phyloP scores from a whole-genome alignment of 2,888 invertebrate genomes.

The Buathra laborator region DNA sequence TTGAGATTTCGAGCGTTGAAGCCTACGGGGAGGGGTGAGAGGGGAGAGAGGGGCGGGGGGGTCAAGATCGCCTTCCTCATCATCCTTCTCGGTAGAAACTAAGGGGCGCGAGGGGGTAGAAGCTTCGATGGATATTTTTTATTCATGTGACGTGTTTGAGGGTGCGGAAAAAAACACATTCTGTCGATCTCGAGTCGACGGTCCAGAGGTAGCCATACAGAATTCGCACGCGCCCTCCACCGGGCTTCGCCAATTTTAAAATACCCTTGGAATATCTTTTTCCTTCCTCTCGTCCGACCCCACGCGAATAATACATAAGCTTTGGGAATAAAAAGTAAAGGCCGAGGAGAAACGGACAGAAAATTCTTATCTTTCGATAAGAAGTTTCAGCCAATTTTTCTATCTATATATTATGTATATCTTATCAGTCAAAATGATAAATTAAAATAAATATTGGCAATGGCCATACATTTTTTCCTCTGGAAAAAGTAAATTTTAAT shows the following conservation, averaged over 20 bases:
- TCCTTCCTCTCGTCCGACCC: conserved; percentile 16
- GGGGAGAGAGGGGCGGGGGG: too few relatives aligned
- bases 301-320: conserved; percentile 54
- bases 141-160: conserved; percentile 84
- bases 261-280: conserved; percentile 45
- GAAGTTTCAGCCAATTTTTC: conserved; percentile 12
- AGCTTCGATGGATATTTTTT: conserved; percentile 85
- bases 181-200: conserved; percentile 77
- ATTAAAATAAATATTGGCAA: not conserved
- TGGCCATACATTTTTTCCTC: not conserved
- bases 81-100: conserved; percentile 72
- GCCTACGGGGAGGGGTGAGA: not conserved
- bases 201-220: conserved; percentile 8
- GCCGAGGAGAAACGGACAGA: conserved; percentile 3
- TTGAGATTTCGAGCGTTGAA: conserved; percentile 25
- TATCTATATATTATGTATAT: not conserved
- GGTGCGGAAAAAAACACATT: conserved; percentile 84
- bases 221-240: conserved; percentile 6
- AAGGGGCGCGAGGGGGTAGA: conserved; percentile 73
- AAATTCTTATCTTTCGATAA: conserved; percentile 31
- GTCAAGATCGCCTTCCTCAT: not conserved
- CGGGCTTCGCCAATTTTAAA: conserved; percentile 61
- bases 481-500: not conserved
- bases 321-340: conserved; percentile 16
- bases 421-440: not conserved